Evolutionary conservation across 2,888 invertebrate species (phyloP).

Genomic region (Mythimna albipuncta): DNA sequence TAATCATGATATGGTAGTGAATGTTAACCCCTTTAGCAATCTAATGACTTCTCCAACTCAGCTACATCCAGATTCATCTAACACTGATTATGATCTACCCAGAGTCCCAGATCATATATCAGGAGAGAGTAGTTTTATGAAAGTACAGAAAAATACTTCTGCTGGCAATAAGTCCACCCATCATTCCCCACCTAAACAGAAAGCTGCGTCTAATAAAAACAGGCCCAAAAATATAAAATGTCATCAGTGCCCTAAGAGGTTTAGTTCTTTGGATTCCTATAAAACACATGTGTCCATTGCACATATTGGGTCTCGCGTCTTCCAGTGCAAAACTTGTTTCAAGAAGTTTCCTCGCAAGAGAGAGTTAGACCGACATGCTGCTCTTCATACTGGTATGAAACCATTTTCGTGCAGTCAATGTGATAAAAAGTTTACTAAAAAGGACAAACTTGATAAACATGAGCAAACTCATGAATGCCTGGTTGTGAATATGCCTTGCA

Average conservation of each 20-base stretch:
- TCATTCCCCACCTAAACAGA: slow-evolving; percentile 80
- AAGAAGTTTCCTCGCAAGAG: slow-evolving; percentile 93
- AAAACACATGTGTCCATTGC: slow-evolving; percentile 89
- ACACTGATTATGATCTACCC: slow-evolving; percentile 84
- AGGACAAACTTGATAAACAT: slow-evolving; percentile 93
- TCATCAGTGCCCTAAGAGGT: slow-evolving; percentile 88
- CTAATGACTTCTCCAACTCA: slow-evolving; percentile 85
- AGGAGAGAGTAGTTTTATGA: slow-evolving; percentile 86
- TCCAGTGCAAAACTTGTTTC: slow-evolving; percentile 92
- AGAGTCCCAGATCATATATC: slow-evolving; percentile 89
- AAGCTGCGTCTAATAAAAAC: slow-evolving; percentile 79
- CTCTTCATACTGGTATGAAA: slow-evolving; percentile 92
- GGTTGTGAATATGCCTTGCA: slow-evolving; percentile 91
- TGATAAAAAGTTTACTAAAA: slow-evolving; percentile 92
- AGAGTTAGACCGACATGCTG: slow-evolving; percentile 93
- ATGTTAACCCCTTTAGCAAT: slow-evolving; percentile 91
- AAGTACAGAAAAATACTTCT: slow-evolving; percentile 78
- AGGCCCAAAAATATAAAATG: slow-evolving; percentile 89
- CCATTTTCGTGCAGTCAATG: slow-evolving; percentile 93
- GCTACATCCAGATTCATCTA: slow-evolving; percentile 73
- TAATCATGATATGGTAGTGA: slow-evolving; percentile 91
- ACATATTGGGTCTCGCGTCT: slow-evolving; percentile 90
- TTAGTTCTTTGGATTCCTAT: slow-evolving; percentile 88
- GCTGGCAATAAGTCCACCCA: slow-evolving; percentile 74
- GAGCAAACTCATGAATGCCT: slow-evolving; percentile 92